These are phyloP conservation scores for Bos taurus DNA, from an alignment of 2,113 vertebrate genomes.

Conservation along the genomic window ARS-UCD2.0 NC_037346.1:11109001-11109500, in stretches of 20 bases:
- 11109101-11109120: not conserved
- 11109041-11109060: not conserved
- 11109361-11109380: constrained; percentile 13
- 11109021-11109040: not conserved
- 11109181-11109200: not conserved
- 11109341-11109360: constrained; percentile 26
- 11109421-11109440: constrained; percentile 3
- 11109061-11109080: not conserved
- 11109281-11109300: not conserved
- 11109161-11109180: constrained; percentile 25
- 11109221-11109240: constrained; percentile 11
- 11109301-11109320: not conserved
- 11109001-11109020: constrained; percentile 27
- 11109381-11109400: not conserved
- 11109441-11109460: constrained; percentile 16
- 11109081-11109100: not conserved
- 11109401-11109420: not conserved
- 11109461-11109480: not conserved
- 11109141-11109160: not conserved
- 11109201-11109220: not conserved
- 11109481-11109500: not conserved
- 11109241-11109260: not conserved
- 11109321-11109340: not conserved
- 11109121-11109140: not conserved
- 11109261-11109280: constrained; percentile 1